Evolutionary conservation across 2,797 vertebrate species (phyloP).

Genomic region (Coccyzus lansbergi): DNA sequence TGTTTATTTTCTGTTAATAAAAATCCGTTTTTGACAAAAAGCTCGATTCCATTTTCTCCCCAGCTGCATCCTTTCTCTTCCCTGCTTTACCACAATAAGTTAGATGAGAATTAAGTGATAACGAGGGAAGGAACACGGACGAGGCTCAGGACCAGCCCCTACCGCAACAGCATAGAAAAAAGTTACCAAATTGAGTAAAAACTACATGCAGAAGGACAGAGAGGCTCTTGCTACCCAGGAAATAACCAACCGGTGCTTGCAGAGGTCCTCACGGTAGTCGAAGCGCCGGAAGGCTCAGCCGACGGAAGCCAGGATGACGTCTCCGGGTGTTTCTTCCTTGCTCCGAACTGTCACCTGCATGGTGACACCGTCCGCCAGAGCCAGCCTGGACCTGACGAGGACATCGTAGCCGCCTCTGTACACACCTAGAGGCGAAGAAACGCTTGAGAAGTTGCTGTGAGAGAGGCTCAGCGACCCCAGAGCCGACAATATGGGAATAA

Average conservation of each 20-base stretch:
- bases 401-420: slow-evolving; percentile 90
- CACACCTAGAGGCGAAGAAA: slow-evolving; percentile 80
- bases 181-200: background rate
- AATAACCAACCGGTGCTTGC: slow-evolving; percentile 24
- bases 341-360: slow-evolving; percentile 98
- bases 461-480: background rate
- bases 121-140: background rate
- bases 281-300: slow-evolving; percentile 74
- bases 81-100: slow-evolving; percentile 23
- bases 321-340: slow-evolving; percentile 86
- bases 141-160: slow-evolving; percentile 22
- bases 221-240: background rate
- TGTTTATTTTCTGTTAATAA: slow-evolving; percentile 82
- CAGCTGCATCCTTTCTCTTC: background rate
- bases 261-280: background rate
- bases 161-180: background rate
- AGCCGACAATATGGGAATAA: background rate
- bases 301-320: slow-evolving; percentile 93
- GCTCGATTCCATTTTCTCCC: background rate
- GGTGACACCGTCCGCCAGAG: slow-evolving; percentile 92
- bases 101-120: slow-evolving; percentile 1
- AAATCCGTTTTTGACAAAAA: slow-evolving; percentile 77
- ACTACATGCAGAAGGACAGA: slow-evolving; percentile 1
- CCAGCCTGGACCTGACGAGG: slow-evolving; percentile 90
- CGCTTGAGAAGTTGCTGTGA: background rate